Evolutionary conservation across 2,113 vertebrate genomes (phyloP).

Genomic region (Vanacampus margaritifer): DNA sequence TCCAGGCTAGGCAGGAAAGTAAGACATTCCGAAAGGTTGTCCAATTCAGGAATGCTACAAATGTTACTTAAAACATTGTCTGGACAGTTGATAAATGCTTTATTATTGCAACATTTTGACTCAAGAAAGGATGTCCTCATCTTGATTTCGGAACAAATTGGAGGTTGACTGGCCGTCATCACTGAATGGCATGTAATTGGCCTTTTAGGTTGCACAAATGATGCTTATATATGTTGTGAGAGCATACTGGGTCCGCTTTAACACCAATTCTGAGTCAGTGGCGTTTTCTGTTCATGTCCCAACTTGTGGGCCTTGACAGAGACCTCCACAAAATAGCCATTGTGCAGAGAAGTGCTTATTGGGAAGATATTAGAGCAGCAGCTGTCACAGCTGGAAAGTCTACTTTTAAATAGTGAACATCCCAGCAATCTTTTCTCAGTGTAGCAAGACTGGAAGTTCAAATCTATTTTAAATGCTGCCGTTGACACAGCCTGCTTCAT

Average conservation of each 20-base stretch:
- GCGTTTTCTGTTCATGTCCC: constrained; percentile 41
- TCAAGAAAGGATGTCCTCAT: neutral
- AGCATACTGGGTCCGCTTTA: constrained; percentile 17
- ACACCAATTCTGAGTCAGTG: constrained; percentile 28
- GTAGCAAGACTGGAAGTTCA: neutral
- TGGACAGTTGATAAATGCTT: too few species aligned
- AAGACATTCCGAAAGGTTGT: too few species aligned
- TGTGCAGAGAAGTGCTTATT: constrained; percentile 10
- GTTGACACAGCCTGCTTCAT: neutral
- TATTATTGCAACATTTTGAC: neutral
- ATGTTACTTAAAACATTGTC: too few species aligned
- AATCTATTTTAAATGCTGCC: neutral
- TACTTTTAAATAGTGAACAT: constrained; percentile 4
- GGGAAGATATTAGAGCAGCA: constrained; percentile 14
- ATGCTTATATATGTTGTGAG: neutral
- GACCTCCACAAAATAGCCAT: constrained; percentile 15
- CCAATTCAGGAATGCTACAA: too few species aligned
- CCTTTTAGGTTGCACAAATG: neutral
- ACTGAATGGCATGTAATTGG: neutral
- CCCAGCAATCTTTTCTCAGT: neutral
- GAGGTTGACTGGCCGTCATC: neutral
- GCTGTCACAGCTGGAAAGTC: constrained; percentile 5
- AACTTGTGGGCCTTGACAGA: constrained; percentile 39
- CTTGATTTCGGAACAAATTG: neutral
- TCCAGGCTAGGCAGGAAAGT: too few species aligned